Evolutionary conservation across 2,888 invertebrate species (phyloP), one percentile per base, ranked within the genome.

Genomic region (Carabus problematicus): DNA sequence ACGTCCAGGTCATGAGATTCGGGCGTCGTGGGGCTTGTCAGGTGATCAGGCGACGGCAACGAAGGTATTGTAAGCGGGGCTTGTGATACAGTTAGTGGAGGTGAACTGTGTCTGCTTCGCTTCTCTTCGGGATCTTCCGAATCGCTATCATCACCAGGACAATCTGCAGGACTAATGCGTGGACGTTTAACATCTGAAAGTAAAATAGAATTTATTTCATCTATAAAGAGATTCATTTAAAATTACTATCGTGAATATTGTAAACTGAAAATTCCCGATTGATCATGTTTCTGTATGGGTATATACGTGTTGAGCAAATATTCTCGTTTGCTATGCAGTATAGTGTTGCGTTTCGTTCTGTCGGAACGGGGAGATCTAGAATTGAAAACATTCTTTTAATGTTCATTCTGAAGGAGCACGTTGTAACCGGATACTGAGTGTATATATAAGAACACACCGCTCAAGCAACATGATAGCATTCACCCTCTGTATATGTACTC

Each of bases 1-100:
- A 87, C 87, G 75, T 87, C 87, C 0, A 87, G 84, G 78, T 86
- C 85, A 8, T 43, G 29, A 84, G 83, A 72, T 84, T 85, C 75
- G 62, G 72, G 52, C 60, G 70, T 84, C 66, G 66, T 77, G 69
- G 77, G 83, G 52, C 84, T 86, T 70, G 59, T 80, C 75, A 74
- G 77, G 75, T 63, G 77, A 74, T 72, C 73, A 14, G 75, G 75
- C 45, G 73, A 77, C 71, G 59, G 80, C 71, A 70, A 77, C 73
- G 55, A 29, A 4, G 58, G 40, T 12, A 54, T 14, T 1, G 54
- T 11, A 11, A 40, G 82, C 0, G 83, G 75, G 6, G 75, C 74
- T 14, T 76, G 72, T 6, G 73, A 70, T 0, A 73, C 73, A 42
- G 63, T 67, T 9, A 73, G 47, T 72, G 85, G 85, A 0, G 85